Evolutionary conservation across 1,140 invertebrate species (phyloP), one percentile per base, ranked within the genome.

Genomic region (Lordiphosa collinella): DNA sequence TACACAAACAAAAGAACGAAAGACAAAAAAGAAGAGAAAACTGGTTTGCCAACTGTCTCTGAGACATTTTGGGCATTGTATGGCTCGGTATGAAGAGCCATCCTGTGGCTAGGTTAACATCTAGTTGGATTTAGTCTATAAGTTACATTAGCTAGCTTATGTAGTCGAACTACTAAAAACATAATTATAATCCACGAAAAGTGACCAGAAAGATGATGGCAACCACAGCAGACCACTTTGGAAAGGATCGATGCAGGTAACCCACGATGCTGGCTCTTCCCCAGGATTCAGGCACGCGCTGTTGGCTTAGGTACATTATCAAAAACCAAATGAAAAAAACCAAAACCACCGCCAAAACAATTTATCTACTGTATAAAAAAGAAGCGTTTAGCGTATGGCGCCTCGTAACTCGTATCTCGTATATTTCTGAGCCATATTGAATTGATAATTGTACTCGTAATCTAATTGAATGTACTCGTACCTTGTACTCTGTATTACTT

Each of bases 11-110:
- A 68, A 51, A 44, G 56, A 69, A 69, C 63, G 53, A 70, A 52
- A 63, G 53, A 70, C 68, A 58, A 69, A 61, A 61, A 52, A 34
- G 37, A 47, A 34, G 43, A 48, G 43, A 68, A 84, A 82, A 82
- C 76, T 69, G 76, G 76, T 82, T 82, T 82, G 53, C 78, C 76
- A 82, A 82, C 76, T 82, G 76, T 53, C 63, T 55, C 49, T n/a
- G 13, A 49, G 12, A 48, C 11, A 32, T 48, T 52, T 18, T 10
- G 22, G 12, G 9, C 46, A 14, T 44, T 9, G 32, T 43, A 14
- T 41, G 22, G 13, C 49, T 51, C 46, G 22, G 32, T 44, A 3
- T 22, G 34, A 49, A 44, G 25, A 29, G 25, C 25, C 6, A 29
- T 29, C 25, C 25, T 29, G 25, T 6, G 29, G n/a, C 44, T 48